Conservation (phyloP, 2,888 invertebrate species). For the Cheilosia variabilis region DNA sequence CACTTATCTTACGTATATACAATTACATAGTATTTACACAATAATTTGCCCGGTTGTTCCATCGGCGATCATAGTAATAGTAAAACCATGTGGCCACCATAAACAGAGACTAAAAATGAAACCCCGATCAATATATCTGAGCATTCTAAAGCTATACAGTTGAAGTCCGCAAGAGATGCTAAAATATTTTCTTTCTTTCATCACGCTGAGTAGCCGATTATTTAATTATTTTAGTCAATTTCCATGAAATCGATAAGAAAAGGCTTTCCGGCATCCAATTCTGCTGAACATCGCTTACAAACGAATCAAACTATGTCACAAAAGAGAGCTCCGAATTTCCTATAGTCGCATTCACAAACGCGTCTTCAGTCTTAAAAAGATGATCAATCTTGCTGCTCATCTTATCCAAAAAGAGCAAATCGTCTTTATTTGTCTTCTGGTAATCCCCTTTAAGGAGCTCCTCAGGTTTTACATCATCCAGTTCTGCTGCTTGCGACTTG, state of each 20-base stretch:
- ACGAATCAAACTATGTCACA: constrained; percentile 42
- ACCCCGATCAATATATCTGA: no score
- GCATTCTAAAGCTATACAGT: no score
- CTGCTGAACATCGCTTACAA: constrained; percentile 1
- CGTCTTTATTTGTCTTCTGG: constrained; percentile 47
- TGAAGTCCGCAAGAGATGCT: no score
- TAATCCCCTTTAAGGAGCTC: constrained; percentile 43
- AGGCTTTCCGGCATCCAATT: not conserved
- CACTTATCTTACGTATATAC: no score
- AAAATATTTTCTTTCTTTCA: no score
- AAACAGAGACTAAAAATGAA: no score
- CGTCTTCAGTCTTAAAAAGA: constrained; percentile 72
- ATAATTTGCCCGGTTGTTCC: not conserved
- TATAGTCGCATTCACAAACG: constrained; percentile 44
- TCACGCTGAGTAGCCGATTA: no score
- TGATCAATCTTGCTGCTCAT: constrained; percentile 63
- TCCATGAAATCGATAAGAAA: not conserved
- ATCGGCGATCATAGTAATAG: no score
- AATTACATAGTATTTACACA: no score
- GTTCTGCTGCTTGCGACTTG: not conserved
- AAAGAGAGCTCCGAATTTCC: constrained; percentile 53
- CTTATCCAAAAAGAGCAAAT: constrained; percentile 58
- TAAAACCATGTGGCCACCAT: no score
- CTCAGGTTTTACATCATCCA: constrained; percentile 29
- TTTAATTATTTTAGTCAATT: no score